Conservation (phyloP, 2,113 vertebrate species). For the Solea solea region DNA sequence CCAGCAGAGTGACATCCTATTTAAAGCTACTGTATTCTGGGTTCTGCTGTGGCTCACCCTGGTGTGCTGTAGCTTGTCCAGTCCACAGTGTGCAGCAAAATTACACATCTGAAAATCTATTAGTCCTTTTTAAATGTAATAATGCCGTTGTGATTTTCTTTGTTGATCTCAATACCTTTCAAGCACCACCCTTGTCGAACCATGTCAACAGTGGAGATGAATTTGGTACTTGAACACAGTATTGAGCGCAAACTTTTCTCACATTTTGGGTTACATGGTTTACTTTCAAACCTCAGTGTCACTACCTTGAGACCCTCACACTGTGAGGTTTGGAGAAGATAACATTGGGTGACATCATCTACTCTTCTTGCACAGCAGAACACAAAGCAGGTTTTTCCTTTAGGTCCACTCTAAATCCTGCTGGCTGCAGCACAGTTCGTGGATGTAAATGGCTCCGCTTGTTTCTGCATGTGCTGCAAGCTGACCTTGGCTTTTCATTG, state of each 20-base stretch:
- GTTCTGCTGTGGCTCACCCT: slow-evolving; percentile 4
- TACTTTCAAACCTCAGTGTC: neutral
- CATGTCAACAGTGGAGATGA: slow-evolving; percentile 36
- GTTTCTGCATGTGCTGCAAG: slow-evolving; percentile 19
- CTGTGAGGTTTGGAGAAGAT: slow-evolving; percentile 1
- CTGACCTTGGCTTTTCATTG: slow-evolving; percentile 54
- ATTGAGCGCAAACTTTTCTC: neutral
- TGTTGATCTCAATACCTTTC: neutral
- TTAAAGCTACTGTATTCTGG: slow-evolving; percentile 28
- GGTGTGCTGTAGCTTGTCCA: slow-evolving; percentile 20
- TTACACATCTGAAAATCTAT: slow-evolving; percentile 40
- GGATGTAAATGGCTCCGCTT: slow-evolving; percentile 11
- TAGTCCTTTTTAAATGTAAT: slow-evolving; percentile 11
- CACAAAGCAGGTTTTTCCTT: too few relatives aligned
- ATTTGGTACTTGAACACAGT: too few relatives aligned
- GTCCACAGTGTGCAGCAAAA: slow-evolving; percentile 36
- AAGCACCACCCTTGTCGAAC: slow-evolving; percentile 4
- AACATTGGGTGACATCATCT: neutral
- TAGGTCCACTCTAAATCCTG: neutral
- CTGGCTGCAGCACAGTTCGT: slow-evolving; percentile 27
- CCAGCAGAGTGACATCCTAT: slow-evolving; percentile 3
- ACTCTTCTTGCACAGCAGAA: too few relatives aligned
- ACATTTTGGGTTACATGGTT: too few relatives aligned
- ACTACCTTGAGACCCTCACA: neutral
- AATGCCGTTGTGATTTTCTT: slow-evolving; percentile 27